A percentile compares a stretch with the other conserved stretches of the same genome.
These are phyloP conservation scores for Epizoanthus scotinus DNA, from an alignment of 92 coral and sea anemone species.

Conservation along the genomic window DNA sequence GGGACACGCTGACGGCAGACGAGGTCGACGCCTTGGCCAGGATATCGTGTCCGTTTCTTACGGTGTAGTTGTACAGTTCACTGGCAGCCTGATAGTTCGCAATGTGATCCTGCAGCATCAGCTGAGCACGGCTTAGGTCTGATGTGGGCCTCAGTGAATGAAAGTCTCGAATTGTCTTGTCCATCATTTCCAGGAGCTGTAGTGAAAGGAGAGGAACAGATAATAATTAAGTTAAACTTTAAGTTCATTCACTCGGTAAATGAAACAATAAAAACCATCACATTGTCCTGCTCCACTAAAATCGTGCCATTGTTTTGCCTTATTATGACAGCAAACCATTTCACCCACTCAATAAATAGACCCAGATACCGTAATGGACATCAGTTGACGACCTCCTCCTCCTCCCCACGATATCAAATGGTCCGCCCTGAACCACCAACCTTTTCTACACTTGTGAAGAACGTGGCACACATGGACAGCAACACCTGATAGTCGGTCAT, in stretches of 20 bases:
- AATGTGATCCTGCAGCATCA: slow-evolving; percentile 96
- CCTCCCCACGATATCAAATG: too few species aligned
- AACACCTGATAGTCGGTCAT: slow-evolving; percentile 95
- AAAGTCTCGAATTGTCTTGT: slow-evolving; percentile 74
- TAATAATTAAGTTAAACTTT: neutral
- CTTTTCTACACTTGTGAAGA: slow-evolving; percentile 96
- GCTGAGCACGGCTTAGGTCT: slow-evolving; percentile 91
- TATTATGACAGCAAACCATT: too few species aligned
- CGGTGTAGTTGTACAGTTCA: slow-evolving; percentile 81
- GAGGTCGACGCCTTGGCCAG: slow-evolving; percentile 78
- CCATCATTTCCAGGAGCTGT: slow-evolving; percentile 88
- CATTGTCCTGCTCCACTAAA: too few species aligned
- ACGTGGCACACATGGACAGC: slow-evolving; percentile 96
- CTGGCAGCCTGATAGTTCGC: slow-evolving; percentile 86
- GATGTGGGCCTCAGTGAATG: slow-evolving; percentile 77
- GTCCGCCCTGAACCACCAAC: slow-evolving; percentile 40
- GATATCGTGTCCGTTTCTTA: slow-evolving; percentile 87
- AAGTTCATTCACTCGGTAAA: neutral
- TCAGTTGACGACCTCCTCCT: too few species aligned
- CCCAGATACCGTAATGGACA: too few species aligned
- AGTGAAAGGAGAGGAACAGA: neutral
- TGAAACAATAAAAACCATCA: too few species aligned
- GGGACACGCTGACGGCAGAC: slow-evolving; percentile 83
- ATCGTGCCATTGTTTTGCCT: too few species aligned
- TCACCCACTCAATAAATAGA: too few species aligned